Percentiles rank a stretch among this genome's conserved stretches.
Conservation (phyloP, 2,113 vertebrate genomes). For the Ammodytes marinus region DNA sequence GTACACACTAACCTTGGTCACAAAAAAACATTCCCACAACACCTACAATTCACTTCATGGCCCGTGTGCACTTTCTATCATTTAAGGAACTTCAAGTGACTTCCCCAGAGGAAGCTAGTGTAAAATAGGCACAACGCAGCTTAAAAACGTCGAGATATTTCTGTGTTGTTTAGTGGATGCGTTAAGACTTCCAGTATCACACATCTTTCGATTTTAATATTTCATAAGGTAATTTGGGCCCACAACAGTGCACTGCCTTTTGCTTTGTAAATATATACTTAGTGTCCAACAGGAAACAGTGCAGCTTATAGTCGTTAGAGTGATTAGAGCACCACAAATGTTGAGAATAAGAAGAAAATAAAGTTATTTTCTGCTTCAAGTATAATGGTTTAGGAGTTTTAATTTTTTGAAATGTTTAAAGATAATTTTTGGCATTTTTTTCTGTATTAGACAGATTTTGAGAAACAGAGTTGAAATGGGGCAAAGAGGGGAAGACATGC, state of each 20-base stretch:
- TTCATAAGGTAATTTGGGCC: conserved; percentile 12
- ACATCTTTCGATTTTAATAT: conserved; percentile 18
- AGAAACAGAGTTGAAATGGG: no score
- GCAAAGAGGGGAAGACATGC: no score
- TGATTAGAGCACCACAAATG: background rate
- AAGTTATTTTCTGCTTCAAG: background rate
- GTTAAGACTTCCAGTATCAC: background rate
- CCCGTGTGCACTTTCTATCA: conserved; percentile 27
- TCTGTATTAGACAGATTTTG: no score
- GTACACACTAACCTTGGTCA: conserved; percentile 40
- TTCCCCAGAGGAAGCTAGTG: conserved; percentile 2
- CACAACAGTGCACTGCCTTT: background rate
- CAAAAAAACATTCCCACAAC: conserved; percentile 35
- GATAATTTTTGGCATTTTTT: no score
- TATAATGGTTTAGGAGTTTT: no score
- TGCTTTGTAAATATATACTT: background rate
- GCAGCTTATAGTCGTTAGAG: background rate
- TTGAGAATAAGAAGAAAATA: conserved; percentile 5
- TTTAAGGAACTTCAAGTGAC: conserved; percentile 34
- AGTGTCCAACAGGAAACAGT: background rate
- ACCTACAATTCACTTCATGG: conserved; percentile 18
- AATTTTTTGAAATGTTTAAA: no score
- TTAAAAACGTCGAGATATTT: conserved; percentile 1
- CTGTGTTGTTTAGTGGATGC: background rate
- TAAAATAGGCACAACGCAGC: conserved; percentile 38